phyloP scores from a whole-genome alignment of 2,888 invertebrate genomes.

The Chaitophorus viminalis region DNA sequence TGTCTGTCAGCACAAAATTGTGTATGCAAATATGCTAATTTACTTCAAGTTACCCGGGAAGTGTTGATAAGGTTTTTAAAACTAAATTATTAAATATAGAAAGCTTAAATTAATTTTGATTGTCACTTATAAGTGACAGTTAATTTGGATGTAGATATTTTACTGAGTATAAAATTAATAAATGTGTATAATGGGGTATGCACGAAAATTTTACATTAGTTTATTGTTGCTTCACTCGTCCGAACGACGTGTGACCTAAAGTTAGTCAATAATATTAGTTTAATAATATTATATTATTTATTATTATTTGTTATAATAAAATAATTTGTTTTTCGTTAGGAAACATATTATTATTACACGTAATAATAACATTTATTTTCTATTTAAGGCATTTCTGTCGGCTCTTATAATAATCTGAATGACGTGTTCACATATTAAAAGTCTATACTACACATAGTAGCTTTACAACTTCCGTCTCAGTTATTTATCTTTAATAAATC shows the following conservation, averaged over 20 bases:
- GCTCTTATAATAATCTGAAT: neutral
- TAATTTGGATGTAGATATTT: too few species aligned
- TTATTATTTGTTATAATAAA: too few species aligned
- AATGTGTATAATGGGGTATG: too few species aligned
- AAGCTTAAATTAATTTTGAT: too few species aligned
- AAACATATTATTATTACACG: too few species aligned
- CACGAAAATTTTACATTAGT: too few species aligned
- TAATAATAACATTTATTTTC: neutral
- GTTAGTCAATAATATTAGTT: neutral
- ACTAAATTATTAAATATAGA: too few species aligned
- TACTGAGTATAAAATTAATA: too few species aligned
- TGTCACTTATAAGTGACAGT: too few species aligned
- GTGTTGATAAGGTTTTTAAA: neutral
- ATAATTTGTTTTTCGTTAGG: neutral
- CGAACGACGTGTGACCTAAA: neutral
- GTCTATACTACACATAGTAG: neutral
- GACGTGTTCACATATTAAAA: neutral
- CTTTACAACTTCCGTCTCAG: neutral
- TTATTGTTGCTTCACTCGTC: too few species aligned
- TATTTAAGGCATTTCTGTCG: neutral
- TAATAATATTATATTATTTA: too few species aligned
- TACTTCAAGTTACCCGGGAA: neutral
- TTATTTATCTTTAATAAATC: slow-evolving; percentile 25
- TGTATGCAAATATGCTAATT: slow-evolving; percentile 17
- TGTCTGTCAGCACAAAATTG: neutral